Evolutionary conservation across 1,140 invertebrate species (phyloP).

Genomic region (Dinoponera quadriceps): DNA sequence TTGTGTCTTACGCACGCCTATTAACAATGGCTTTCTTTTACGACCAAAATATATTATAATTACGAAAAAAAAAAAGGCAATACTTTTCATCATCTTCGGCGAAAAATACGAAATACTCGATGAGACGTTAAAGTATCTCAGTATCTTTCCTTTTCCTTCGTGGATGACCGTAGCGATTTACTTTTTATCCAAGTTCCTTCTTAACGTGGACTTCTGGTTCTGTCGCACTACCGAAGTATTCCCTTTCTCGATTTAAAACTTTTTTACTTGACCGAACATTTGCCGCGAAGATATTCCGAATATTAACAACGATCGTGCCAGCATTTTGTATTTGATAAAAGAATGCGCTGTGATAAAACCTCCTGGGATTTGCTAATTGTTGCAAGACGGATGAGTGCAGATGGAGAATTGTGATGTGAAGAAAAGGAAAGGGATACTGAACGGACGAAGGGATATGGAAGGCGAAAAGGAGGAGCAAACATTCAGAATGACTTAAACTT

Average conservation of each 20-base stretch:
- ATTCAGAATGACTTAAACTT: conserved; percentile 45
- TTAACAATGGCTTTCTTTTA: neutral
- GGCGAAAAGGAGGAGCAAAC: conserved; percentile 15
- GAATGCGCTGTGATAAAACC: conserved; percentile 58
- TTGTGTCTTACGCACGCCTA: neutral
- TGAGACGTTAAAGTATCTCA: conserved; percentile 3
- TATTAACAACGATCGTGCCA: conserved; percentile 53
- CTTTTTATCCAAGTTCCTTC: too few relatives aligned
- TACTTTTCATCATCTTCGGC: neutral
- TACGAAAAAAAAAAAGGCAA: conserved; percentile 3
- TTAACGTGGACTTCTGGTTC: too few relatives aligned
- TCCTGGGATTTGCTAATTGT: conserved; percentile 14
- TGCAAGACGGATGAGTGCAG: neutral
- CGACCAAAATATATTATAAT: neutral
- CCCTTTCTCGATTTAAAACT: conserved; percentile 36
- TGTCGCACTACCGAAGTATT: neutral
- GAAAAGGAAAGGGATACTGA: neutral
- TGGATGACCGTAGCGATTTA: neutral
- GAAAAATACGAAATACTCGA: neutral
- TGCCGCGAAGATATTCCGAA: conserved; percentile 16
- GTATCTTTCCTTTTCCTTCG: neutral
- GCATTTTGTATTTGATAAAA: conserved; percentile 62
- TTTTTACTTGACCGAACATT: conserved; percentile 1
- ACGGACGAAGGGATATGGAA: too few relatives aligned
- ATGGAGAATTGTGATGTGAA: neutral